Conservation (phyloP, 2,113 vertebrate genomes). For the Mustela lutreola region DNA sequence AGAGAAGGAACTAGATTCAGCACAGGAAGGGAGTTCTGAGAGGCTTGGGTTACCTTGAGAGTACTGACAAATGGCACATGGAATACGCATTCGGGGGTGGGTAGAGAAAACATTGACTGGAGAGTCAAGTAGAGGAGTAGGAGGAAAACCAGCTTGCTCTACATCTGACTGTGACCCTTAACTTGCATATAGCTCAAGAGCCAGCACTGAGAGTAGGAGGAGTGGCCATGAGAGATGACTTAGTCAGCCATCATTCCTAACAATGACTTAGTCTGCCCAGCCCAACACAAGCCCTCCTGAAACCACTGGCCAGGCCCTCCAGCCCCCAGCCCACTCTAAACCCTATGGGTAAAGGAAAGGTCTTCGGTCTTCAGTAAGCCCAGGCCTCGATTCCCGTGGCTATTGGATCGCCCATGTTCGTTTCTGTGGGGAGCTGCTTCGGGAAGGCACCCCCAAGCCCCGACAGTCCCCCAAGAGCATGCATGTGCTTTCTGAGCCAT, state of each 20-base stretch:
- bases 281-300: background rate
- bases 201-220: background rate
- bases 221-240: background rate
- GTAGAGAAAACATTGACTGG: background rate
- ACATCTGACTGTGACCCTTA: background rate
- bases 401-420: background rate
- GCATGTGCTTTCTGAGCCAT: background rate
- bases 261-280: background rate
- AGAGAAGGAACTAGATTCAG: constrained; percentile 17
- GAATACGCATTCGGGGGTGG: background rate
- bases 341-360: background rate
- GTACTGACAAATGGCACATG: background rate
- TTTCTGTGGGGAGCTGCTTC: background rate
- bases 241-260: background rate
- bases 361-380: background rate
- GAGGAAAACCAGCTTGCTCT: background rate
- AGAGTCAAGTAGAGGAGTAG: background rate
- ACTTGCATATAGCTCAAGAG: background rate
- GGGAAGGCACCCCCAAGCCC: background rate
- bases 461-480: background rate
- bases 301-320: background rate
- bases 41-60: background rate
- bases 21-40: background rate
- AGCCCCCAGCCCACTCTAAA: background rate
- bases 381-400: background rate